These are phyloP conservation scores for Pachydiplax longipennis DNA, from an alignment of 2,888 invertebrate genomes.

Conservation along the genomic window DNA sequence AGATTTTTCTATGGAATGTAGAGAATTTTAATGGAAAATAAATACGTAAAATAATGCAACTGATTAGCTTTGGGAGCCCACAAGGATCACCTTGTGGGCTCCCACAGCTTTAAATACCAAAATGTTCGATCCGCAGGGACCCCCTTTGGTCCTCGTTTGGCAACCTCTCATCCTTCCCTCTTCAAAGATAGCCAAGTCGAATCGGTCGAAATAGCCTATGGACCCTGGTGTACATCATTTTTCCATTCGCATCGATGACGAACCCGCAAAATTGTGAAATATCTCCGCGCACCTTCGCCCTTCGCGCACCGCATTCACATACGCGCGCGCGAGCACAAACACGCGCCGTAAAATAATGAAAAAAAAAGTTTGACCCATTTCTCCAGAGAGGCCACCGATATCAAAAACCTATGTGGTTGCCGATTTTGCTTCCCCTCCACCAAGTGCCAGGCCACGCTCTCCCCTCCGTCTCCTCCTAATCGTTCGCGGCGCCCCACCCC, in stretches of 20 bases:
- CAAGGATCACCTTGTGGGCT: too few species aligned
- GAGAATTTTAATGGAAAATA: too few species aligned
- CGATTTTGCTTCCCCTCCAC: neutral
- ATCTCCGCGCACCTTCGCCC: neutral
- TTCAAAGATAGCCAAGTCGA: too few species aligned
- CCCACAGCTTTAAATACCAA: too few species aligned
- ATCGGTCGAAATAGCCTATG: too few species aligned
- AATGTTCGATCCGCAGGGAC: too few species aligned
- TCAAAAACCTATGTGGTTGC: conserved; percentile 43
- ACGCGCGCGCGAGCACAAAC: neutral
- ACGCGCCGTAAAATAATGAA: neutral
- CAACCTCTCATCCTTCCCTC: too few species aligned
- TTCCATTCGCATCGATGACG: neutral
- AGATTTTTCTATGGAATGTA: too few species aligned
- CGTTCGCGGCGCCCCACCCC: conserved; percentile 33
- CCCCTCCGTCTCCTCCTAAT: conserved; percentile 5
- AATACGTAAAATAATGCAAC: too few species aligned
- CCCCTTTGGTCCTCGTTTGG: too few species aligned
- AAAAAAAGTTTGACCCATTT: conserved; percentile 33
- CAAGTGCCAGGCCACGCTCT: neutral
- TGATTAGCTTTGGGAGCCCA: too few species aligned
- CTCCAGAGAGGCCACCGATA: conserved; percentile 5
- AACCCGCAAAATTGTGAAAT: neutral
- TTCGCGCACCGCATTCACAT: neutral
- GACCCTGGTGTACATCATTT: neutral